Percentiles rank a stretch among this genome's conserved stretches.
Conservation (phyloP, 2,888 invertebrate genomes). For the Lymantria dispar region DNA sequence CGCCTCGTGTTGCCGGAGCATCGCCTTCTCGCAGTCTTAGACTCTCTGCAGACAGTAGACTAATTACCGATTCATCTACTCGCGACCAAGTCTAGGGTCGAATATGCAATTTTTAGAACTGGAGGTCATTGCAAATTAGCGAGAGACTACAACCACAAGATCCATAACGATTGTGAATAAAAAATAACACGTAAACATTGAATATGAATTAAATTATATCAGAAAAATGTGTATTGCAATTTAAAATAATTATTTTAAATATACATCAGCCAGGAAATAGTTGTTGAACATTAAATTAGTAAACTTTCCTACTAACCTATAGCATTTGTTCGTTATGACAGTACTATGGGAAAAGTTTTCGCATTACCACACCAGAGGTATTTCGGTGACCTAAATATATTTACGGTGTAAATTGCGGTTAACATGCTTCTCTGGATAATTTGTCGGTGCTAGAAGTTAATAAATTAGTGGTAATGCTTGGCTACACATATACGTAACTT, state of each 20-base stretch:
- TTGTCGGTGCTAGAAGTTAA: slow-evolving; percentile 4
- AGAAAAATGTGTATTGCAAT: too few relatives aligned
- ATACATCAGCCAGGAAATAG: slow-evolving; percentile 29
- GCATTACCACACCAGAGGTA: slow-evolving; percentile 63
- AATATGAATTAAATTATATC: too few relatives aligned
- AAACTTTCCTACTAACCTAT: slow-evolving; percentile 68
- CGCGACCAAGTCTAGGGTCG: too few relatives aligned
- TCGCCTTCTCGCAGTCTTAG: too few relatives aligned
- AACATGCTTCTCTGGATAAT: slow-evolving; percentile 15
- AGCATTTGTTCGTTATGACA: slow-evolving; percentile 58
- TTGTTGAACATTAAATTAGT: slow-evolving; percentile 65
- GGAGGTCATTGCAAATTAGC: too few relatives aligned
- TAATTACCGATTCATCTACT: too few relatives aligned
- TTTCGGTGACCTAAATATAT: slow-evolving; percentile 49
- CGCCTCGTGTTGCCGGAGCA: too few relatives aligned
- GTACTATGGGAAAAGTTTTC: slow-evolving; percentile 66
- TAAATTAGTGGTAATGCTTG: background rate
- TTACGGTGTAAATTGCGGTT: slow-evolving; percentile 39
- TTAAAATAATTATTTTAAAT: slow-evolving; percentile 11
- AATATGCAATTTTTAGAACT: too few relatives aligned
- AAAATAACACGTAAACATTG: too few relatives aligned
- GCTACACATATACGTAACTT: background rate
- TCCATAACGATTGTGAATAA: too few relatives aligned
- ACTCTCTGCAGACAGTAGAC: too few relatives aligned
- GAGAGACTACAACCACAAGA: too few relatives aligned